Evolutionary conservation across 1,140 invertebrate species (phyloP), one percentile per base, ranked within the genome.

Genomic region (Harpegnathos saltator): DNA sequence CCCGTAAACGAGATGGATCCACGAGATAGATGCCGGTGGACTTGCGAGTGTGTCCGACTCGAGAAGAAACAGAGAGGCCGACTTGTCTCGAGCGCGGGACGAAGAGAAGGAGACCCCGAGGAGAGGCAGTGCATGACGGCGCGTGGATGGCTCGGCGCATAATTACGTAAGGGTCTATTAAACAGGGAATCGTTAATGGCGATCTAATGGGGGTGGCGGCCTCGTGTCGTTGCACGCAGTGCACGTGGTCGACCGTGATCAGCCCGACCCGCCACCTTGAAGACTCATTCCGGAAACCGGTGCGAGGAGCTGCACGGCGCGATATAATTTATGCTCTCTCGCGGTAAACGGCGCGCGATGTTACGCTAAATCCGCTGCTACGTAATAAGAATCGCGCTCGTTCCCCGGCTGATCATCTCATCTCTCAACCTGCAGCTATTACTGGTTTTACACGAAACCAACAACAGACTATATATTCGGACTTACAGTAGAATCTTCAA

Each of bases 91-190:
- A 78, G n/a, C 29, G 78, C 44, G 61, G 52, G 78, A 78, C 78
- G 15, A 22, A 83, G 11, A 66, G 33, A 5, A 48, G 11, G 24
- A 44, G 52, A 59, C 38, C 33, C 38, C 54, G 33, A 80, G 54
- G 52, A 71, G n/a, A 69, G 29, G 15, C 63, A 26, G 33, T 78
- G 63, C 63, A 29, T 65, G 75, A 80, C 22, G 19, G 48, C 48
- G 56, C 82, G 82, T 84, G 58, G 82, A 75, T 65, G 75, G 56
- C 19, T 71, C 72, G 17, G 58, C 50, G 75, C 77, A 54, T 81
- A 84, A 84, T 84, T 84, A 81, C 58, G 75, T 72, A 84, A 84
- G 56, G 48, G 19, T 50, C 75, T 69, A 84, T 84, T 81, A 84
- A 82, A 84, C 75, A 14, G n/a, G 12, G 38, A 81, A 82, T 84